Percentiles rank a stretch among this genome's conserved stretches.
Evolutionary conservation across 1,140 invertebrate genomes (phyloP).

Genomic region (Gerris buenoi): DNA sequence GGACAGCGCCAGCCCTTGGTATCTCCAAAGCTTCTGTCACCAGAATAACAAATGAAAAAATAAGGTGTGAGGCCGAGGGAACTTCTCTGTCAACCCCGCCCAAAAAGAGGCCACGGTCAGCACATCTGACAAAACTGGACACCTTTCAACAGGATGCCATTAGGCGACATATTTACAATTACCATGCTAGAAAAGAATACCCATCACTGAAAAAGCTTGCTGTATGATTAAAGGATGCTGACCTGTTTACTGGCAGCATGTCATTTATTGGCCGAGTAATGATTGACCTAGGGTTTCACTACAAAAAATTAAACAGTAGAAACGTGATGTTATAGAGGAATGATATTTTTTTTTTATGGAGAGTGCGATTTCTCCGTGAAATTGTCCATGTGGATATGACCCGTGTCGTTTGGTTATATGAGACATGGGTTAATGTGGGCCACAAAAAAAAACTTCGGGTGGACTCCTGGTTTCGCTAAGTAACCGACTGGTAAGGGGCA

Average conservation of each 20-base stretch:
- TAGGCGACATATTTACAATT: not conserved
- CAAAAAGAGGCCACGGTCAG: not conserved
- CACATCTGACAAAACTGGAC: not conserved
- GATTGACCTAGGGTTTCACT: not conserved
- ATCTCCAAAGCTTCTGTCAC: not conserved
- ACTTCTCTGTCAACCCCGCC: not conserved
- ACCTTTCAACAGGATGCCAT: not conserved
- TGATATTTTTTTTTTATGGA: not conserved
- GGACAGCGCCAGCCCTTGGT: not conserved
- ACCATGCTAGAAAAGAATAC: not conserved
- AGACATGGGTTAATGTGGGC: not conserved
- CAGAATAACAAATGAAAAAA: not conserved
- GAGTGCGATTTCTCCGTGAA: not conserved
- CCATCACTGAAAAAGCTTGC: not conserved
- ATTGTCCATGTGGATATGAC: not conserved
- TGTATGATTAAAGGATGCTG: not conserved
- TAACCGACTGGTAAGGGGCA: not conserved
- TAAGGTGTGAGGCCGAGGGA: not conserved
- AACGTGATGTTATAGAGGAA: not conserved
- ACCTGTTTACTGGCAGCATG: not conserved
- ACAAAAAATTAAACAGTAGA: not conserved
- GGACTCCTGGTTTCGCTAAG: not conserved
- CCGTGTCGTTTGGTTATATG: not conserved
- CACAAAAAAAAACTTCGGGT: not conserved
- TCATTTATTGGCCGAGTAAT: not conserved